These are phyloP conservation scores for Acrobasis consociella DNA, from an alignment of 2,888 invertebrate genomes.

Conservation along the genomic window DNA sequence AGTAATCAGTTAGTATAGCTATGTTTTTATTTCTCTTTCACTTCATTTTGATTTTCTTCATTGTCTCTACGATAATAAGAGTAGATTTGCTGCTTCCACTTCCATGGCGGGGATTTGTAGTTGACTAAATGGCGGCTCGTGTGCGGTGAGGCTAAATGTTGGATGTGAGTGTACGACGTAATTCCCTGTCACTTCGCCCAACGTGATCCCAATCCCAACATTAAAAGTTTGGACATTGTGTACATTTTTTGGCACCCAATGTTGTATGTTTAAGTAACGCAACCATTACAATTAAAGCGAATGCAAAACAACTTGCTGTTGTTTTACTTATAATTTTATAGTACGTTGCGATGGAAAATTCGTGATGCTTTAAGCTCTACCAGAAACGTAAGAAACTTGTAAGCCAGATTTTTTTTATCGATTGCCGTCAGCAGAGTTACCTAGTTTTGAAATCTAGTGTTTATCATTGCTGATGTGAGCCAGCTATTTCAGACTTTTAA, in stretches of 20 bases:
- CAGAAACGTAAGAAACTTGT: not conserved
- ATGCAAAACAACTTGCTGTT: not conserved
- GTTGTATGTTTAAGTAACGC: constrained; percentile 38
- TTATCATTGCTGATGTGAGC: too few relatives aligned
- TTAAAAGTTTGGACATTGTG: constrained; percentile 64
- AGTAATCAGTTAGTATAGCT: too few relatives aligned
- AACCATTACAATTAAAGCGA: not conserved
- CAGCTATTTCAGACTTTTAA: too few relatives aligned
- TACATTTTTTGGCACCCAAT: constrained; percentile 59
- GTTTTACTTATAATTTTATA: not conserved
- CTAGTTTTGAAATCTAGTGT: too few relatives aligned
- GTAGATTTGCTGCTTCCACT: too few relatives aligned
- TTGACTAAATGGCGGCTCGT: too few relatives aligned
- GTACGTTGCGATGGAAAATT: not conserved
- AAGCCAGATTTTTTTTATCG: too few relatives aligned
- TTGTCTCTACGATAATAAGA: too few relatives aligned
- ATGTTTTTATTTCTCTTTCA: too few relatives aligned
- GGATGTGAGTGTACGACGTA: constrained; percentile 55
- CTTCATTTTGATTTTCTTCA: too few relatives aligned
- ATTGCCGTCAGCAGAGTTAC: too few relatives aligned
- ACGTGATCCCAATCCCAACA: constrained; percentile 58
- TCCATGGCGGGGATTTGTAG: too few relatives aligned
- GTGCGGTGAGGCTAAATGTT: constrained; percentile 37
- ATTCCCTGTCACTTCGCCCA: constrained; percentile 63
- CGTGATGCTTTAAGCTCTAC: not conserved